A percentile compares a stretch with the other conserved stretches of the same genome.
Evolutionary conservation across 2,888 invertebrate species (phyloP).

Genomic region (Alitta virens): DNA sequence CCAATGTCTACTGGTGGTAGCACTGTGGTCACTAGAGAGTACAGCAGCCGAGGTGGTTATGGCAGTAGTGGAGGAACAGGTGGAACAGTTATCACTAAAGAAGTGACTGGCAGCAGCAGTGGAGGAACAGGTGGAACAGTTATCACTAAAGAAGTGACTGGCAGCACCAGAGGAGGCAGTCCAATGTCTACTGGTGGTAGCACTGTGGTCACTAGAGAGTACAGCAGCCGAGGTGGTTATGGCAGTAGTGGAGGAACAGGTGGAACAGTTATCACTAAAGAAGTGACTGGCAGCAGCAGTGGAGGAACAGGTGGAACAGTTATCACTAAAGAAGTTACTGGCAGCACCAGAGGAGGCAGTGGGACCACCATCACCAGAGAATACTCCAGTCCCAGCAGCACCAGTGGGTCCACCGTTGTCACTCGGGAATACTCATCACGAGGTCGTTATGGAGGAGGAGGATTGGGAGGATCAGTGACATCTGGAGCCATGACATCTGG

Average conservation of each 20-base stretch:
- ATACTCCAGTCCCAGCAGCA: too few relatives aligned
- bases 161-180: neutral
- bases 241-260: neutral
- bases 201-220: neutral
- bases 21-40: neutral
- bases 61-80: neutral
- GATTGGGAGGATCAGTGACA: neutral
- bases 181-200: neutral
- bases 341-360: neutral
- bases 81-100: constrained; percentile 1
- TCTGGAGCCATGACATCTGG: too few relatives aligned
- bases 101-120: neutral
- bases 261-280: constrained; percentile 1
- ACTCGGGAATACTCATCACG: neutral
- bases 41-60: neutral
- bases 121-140: neutral
- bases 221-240: neutral
- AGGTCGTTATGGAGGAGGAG: constrained; percentile 6
- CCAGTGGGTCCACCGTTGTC: too few relatives aligned
- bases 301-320: neutral
- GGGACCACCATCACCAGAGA: too few relatives aligned
- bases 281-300: neutral
- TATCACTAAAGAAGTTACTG: neutral
- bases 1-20: neutral
- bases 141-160: too few relatives aligned